Evolutionary conservation across 2,888 invertebrate species (phyloP).

Genomic region (Cremastobaeus sp.): DNA sequence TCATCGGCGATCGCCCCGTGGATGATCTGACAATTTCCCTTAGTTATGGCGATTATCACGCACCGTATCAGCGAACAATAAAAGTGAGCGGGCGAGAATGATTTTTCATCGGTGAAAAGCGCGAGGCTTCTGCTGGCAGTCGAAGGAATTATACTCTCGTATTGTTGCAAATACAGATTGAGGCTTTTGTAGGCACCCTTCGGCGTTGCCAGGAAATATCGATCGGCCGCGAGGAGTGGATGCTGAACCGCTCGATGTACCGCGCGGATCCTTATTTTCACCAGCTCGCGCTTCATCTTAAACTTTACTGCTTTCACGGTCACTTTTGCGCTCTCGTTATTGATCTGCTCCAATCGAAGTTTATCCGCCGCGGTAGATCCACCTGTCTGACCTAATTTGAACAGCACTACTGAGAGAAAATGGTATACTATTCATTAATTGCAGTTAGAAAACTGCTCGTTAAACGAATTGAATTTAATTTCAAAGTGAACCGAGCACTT

Average conservation of each 20-base stretch:
- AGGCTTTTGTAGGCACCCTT: conserved; percentile 67
- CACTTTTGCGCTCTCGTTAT: conserved; percentile 53
- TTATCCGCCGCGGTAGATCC: conserved; percentile 26
- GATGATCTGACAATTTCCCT: conserved; percentile 3
- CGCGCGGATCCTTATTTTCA: conserved; percentile 70
- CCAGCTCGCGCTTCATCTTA: conserved; percentile 46
- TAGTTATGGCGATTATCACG: conserved; percentile 12
- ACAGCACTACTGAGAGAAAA: too few species aligned
- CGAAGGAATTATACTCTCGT: conserved; percentile 69
- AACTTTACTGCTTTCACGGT: conserved; percentile 59
- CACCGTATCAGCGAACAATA: conserved; percentile 9
- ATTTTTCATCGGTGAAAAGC: conserved; percentile 47
- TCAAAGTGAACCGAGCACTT: too few species aligned
- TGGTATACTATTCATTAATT: too few species aligned
- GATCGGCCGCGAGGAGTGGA: conserved; percentile 73
- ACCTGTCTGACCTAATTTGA: conserved; percentile 42
- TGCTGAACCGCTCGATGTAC: conserved; percentile 71
- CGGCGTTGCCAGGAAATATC: conserved; percentile 77
- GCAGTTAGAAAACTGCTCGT: too few species aligned
- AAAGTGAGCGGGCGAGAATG: conserved; percentile 43
- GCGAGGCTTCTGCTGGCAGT: conserved; percentile 47
- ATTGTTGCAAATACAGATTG: conserved; percentile 75
- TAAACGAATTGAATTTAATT: too few species aligned
- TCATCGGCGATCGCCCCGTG: background rate
- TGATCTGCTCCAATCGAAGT: conserved; percentile 45